Evolutionary conservation across 2,888 invertebrate genomes (phyloP), one percentile per base, ranked within the genome.

Genomic region (Amiota minor): DNA sequence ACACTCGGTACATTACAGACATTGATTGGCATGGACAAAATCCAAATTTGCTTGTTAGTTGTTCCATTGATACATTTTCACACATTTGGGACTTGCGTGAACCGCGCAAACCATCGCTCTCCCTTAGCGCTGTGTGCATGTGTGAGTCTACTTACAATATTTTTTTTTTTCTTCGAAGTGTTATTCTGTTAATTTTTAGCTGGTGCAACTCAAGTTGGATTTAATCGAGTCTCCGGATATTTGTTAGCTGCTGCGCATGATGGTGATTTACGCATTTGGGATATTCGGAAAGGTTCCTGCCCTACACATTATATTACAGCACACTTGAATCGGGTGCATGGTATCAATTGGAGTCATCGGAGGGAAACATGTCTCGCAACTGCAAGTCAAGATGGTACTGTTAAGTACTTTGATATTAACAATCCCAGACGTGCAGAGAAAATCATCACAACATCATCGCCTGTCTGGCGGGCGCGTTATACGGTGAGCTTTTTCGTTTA

Each of bases 191-290:
- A 12, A 46, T 12, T 71, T 76, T 59, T 53, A 94, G 96, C 96
- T 85, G 96, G 96, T 81, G 97, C 97, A 3, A 96, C 96, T 1
- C 97, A 98, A 91, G 97, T 98, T 1, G 94, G 97, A 84, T 98
- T 98, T 95, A 98, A 98, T 88, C 94, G 95, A 84, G 92, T 96
- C 69, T 95, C 95, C 1, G 92, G 94, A 0, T 92, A 97, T 88
- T 91, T 96, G 77, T 91, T 98, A 78, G 98, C 98, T 1, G 98
- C 98, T 62, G 96, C 98, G 6, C 98, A 98, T 89, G 98, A 98
- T 88, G 98, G 97, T 2, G 98, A 98, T 90, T 93, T 98, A 4
- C 95, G 98, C 89, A 93, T 98, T 79, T 98, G 98, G 98, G 98
- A 98, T 89, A 95, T 96, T 80, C 92, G 98, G 77, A 97, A 97